A percentile compares a stretch with the other conserved stretches of the same genome.
Conservation (phyloP, 2,888 invertebrate species). For the Rotaria macrura region DNA sequence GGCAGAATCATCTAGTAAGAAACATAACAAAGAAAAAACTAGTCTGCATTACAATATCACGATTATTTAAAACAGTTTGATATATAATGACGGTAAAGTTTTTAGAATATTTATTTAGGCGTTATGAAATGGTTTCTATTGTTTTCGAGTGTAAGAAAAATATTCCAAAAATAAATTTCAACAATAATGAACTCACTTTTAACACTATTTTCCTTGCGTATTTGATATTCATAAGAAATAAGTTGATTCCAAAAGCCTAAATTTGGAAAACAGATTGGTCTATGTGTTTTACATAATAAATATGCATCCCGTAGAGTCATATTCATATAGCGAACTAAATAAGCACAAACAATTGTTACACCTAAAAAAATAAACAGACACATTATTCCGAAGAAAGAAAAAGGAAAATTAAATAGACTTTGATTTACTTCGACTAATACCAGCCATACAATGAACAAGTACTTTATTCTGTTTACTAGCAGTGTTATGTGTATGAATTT, state of each 20-base stretch:
- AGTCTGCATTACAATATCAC: no score
- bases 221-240: background rate
- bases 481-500: background rate
- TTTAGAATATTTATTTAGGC: no score
- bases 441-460: conserved; percentile 17
- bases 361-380: background rate
- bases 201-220: background rate
- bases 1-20: no score
- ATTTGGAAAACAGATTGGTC: conserved; percentile 13
- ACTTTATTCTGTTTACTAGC: conserved; percentile 5
- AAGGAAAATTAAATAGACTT: background rate
- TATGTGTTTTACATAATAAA: background rate
- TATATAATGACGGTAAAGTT: no score
- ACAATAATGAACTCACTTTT: background rate
- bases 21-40: no score
- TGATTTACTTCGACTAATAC: background rate
- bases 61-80: no score
- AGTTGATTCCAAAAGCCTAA: conserved; percentile 18
- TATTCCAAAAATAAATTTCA: no score
- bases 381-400: background rate
- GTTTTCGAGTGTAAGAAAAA: no score
- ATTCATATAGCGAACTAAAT: background rate
- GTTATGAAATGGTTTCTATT: no score
- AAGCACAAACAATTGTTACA: background rate
- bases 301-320: background rate